Conservation (phyloP, 2,797 vertebrate species). For the Coregonus sp. region DNA sequence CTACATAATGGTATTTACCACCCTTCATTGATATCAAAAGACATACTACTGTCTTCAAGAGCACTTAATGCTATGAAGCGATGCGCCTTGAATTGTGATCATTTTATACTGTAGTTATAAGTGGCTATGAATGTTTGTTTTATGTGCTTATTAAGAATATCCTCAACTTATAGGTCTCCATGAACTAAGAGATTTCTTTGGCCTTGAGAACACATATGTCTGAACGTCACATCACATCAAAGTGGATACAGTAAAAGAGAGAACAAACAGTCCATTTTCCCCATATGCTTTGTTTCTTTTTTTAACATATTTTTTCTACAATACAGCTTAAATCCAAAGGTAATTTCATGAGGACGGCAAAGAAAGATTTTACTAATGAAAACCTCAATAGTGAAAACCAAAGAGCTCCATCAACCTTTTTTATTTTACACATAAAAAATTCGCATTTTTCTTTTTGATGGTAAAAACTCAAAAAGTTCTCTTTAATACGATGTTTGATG, state of each 20-base stretch:
- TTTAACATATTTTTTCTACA: constrained; percentile 69
- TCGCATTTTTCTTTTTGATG: constrained; percentile 53
- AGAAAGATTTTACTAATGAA: constrained; percentile 76
- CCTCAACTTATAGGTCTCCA: constrained; percentile 49
- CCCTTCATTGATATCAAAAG: constrained; percentile 52
- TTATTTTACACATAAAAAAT: constrained; percentile 44
- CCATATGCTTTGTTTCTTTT: constrained; percentile 45
- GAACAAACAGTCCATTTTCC: constrained; percentile 50
- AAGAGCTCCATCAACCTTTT: constrained; percentile 73
- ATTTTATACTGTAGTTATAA: constrained; percentile 66
- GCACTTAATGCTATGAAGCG: constrained; percentile 30
- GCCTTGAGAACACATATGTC: constrained; percentile 49
- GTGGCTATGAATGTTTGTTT: constrained; percentile 64
- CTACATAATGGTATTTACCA: constrained; percentile 47
- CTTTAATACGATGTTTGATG: constrained; percentile 44
- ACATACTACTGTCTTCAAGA: constrained; percentile 52
- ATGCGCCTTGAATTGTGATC: constrained; percentile 46
- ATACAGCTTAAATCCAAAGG: constrained; percentile 84
- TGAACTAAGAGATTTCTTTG: constrained; percentile 43
- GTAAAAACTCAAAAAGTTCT: constrained; percentile 56
- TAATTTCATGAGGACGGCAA: constrained; percentile 70
- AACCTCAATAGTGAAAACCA: constrained; percentile 83
- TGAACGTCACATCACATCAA: constrained; percentile 17
- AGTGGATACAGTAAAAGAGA: constrained; percentile 37
- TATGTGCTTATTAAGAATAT: constrained; percentile 24